Base-by-base conservation (phyloP, 2,888 invertebrate species). In the Caenorhabditis angaria region DNA sequence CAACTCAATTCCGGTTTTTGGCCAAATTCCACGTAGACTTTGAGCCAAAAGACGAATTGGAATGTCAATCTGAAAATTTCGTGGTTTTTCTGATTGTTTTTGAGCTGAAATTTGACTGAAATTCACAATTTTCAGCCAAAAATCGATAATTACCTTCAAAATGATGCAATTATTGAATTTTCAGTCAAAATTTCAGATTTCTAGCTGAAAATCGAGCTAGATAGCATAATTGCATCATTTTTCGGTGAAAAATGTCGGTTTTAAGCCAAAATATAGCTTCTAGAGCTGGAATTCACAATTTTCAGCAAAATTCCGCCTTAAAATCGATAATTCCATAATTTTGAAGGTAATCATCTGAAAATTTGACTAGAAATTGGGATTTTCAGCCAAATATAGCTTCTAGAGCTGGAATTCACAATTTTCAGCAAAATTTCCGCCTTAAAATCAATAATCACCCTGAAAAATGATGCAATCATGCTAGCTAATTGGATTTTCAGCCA, bases 11-110 rank as follows among this genome's bases (percentile, higher is more conserved):
- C 60, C 61, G 10, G 74, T 54, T 55, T 70, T 74, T 12, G 74
- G 74, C 65, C 65, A 74, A 14, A 64, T 61, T 29, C 74, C 74
- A 35, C 61, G 65, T 0, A 74, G 57, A 3, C 63, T 63, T 54
- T 74, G 69, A 10, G 66, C 64, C 4, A 74, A 60, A 50, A 74
- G 27, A n/a, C 74, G 65, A 22, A 74, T 24, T 4, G 74, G 74
- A 47, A 50, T 59, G 50, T 74, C 74, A 35, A 74, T 70, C 74
- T 69, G 64, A 14, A 61, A 47, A 47, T 24, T 10, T 55, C 2
- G 28, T 24, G 2, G 20, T 8, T 20, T 27, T 25, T 12, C 2
- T 2, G 18, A 29, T 28, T 32, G 6, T 32, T 8, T 10, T 5
- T 32, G 20, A 29, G 32, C 28, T 4, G 18, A 57, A 35, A 57